phyloP scores from a whole-genome alignment of 2,888 invertebrate species.

The Uropetala carovei region DNA sequence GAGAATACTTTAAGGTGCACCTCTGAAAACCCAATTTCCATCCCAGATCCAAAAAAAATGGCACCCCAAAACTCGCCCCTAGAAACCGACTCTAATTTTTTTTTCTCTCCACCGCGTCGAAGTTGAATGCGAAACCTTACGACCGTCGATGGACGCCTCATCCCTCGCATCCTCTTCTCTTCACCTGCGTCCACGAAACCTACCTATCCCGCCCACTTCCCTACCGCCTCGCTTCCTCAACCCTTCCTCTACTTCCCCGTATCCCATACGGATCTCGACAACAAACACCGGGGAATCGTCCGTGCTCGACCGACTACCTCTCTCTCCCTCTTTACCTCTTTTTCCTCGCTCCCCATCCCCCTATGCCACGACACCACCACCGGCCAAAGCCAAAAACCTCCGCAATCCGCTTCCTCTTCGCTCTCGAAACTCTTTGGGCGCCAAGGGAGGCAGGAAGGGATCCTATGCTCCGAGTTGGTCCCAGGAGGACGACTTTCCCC shows the following conservation, averaged over 20 bases:
- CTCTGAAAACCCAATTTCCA: no score
- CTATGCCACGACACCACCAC: background rate
- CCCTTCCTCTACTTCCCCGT: background rate
- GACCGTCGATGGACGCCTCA: background rate
- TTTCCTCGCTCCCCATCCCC: background rate
- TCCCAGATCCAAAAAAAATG: no score
- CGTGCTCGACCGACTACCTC: constrained; percentile 39
- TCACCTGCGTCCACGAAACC: constrained; percentile 1
- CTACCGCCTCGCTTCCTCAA: background rate
- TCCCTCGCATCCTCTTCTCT: background rate
- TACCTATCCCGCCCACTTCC: background rate
- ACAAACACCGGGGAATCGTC: constrained; percentile 46
- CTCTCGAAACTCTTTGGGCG: background rate
- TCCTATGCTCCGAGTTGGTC: no score
- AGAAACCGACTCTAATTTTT: no score
- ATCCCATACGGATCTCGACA: background rate
- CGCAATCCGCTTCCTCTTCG: constrained; percentile 5
- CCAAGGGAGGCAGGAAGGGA: background rate
- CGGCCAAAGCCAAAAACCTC: background rate
- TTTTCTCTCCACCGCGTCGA: background rate
- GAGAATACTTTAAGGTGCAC: no score
- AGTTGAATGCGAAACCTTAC: background rate
- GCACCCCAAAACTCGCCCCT: no score
- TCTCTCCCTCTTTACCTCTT: background rate
- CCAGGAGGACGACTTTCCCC: no score